Conservation (phyloP, 2,888 invertebrate genomes). For the Esperia sulphurella region DNA sequence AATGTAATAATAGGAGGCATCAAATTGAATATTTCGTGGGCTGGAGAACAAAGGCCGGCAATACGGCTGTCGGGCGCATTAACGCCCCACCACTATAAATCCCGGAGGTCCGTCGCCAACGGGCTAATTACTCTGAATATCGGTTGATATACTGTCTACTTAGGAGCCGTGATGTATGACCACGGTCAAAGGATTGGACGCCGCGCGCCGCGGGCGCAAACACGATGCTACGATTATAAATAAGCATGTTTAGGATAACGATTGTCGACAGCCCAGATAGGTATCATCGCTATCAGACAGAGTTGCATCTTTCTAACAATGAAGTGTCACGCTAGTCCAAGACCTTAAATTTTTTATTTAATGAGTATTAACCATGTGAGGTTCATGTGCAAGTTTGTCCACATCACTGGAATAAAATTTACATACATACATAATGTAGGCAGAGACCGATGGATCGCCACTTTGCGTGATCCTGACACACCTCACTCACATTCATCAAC, state of each 20-base stretch:
- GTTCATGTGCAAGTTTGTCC: no score
- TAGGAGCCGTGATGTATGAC: constrained; percentile 74
- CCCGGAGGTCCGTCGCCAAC: constrained; percentile 73
- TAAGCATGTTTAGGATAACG: constrained; percentile 71
- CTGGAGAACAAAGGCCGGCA: constrained; percentile 70
- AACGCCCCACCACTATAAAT: constrained; percentile 76
- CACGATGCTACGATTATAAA: constrained; percentile 66
- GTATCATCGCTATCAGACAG: no score
- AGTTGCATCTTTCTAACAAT: no score
- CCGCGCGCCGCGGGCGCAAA: constrained; percentile 50
- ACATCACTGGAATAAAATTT: no score
- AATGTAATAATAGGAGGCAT: constrained; percentile 21
- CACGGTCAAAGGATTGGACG: constrained; percentile 69
- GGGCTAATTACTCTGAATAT: constrained; percentile 75
- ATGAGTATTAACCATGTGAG: no score
- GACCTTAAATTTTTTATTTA: no score
- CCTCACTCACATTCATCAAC: no score
- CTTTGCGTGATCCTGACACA: no score
- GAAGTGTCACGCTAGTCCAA: no score
- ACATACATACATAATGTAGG: no score
- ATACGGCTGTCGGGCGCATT: constrained; percentile 73
- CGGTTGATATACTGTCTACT: constrained; percentile 79
- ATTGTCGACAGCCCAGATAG: constrained; percentile 41
- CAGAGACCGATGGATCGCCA: no score
- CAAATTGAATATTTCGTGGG: constrained; percentile 67